A percentile compares a stretch with the other conserved stretches of the same genome.
Evolutionary conservation across 2,113 vertebrate species (phyloP).

Genomic region (Scophthalmus maximus): DNA sequence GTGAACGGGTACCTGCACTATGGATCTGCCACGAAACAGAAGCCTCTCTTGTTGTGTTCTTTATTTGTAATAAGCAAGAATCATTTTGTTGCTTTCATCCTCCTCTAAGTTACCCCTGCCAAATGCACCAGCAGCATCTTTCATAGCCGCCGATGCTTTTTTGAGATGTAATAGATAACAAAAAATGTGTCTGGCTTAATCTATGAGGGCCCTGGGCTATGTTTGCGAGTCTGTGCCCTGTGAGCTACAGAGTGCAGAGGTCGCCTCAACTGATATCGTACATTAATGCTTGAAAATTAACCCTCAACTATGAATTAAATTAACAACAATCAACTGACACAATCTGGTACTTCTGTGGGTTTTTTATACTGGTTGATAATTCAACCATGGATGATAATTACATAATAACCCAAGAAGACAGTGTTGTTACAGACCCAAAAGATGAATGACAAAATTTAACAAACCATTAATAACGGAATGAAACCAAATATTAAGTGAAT

Average conservation of each 20-base stretch:
- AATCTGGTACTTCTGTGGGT: background rate
- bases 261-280: no score
- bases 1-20: background rate
- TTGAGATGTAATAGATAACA: background rate
- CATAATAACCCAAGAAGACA: background rate
- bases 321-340: background rate
- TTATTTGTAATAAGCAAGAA: background rate
- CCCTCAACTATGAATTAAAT: background rate
- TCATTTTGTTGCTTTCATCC: background rate
- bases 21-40: background rate
- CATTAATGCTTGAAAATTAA: no score
- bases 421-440: no score
- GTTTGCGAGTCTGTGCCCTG: no score
- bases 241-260: background rate
- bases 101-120: conserved; percentile 19
- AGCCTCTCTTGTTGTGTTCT: background rate
- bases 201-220: no score
- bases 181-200: background rate
- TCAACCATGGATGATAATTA: background rate
- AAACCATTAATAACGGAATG: background rate
- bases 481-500: background rate
- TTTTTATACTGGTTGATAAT: no score
- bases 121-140: conserved; percentile 3
- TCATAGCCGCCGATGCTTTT: background rate
- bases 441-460: background rate